These are phyloP conservation scores for Tachysurus fulvidraco DNA, from an alignment of 2,113 vertebrate genomes.

Conservation along the genomic window DNA sequence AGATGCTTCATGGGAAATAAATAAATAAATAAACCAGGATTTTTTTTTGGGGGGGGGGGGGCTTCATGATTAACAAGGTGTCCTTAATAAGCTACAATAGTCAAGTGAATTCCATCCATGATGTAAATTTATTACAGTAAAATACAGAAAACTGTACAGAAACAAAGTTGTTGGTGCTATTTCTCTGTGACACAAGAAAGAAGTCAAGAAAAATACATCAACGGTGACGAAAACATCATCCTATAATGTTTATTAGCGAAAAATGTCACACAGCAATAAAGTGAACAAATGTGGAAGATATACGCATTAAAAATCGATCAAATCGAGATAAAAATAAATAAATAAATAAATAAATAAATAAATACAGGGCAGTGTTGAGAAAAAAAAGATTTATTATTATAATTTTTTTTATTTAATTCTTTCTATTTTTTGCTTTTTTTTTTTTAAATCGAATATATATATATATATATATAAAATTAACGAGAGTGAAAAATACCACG, in stretches of 20 bases:
- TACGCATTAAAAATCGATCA: neutral
- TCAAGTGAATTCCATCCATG: too few relatives aligned
- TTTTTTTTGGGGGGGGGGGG: neutral
- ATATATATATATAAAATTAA: neutral
- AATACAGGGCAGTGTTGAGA: constrained; percentile 27
- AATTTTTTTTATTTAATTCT: neutral
- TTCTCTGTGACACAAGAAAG: neutral
- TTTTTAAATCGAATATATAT: neutral
- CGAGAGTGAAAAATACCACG: constrained; percentile 2
- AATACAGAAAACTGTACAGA: too few relatives aligned
- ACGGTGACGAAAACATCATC: neutral
- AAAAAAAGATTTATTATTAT: neutral
- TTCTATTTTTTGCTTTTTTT: neutral
- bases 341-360: constrained; percentile 4
- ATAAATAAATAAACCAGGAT: neutral
- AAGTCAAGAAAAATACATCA: neutral
- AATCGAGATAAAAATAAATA: constrained; percentile 6
- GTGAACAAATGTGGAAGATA: constrained; percentile 37
- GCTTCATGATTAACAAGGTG: neutral
- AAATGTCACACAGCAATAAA: constrained; percentile 4
- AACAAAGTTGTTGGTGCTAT: too few relatives aligned
- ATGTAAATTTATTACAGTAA: too few relatives aligned
- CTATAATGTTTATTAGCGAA: constrained; percentile 17
- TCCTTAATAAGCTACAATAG: neutral
- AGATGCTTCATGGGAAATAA: too few relatives aligned